Percentiles rank a stretch among this genome's conserved stretches.
Conservation (phyloP, 1,140 invertebrate genomes). For the Tribolium castaneum region DNA sequence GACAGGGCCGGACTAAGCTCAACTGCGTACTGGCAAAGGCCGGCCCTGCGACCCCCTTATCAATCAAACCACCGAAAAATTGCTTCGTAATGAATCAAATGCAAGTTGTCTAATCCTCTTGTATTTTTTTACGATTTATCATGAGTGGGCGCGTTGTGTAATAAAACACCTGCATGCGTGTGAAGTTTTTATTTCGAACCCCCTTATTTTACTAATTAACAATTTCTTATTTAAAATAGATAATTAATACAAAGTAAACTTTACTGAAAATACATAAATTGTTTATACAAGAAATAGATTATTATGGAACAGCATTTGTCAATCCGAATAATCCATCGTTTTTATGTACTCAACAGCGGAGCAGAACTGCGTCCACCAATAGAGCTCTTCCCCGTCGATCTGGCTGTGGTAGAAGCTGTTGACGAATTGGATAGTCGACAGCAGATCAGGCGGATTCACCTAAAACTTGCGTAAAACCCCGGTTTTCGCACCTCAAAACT, state of each 20-base stretch:
- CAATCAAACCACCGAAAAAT: too few relatives aligned
- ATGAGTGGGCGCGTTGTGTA: background rate
- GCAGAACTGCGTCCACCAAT: constrained; percentile 99
- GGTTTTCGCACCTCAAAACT: constrained; percentile 45
- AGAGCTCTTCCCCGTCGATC: constrained; percentile 91
- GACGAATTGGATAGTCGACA: constrained; percentile 98
- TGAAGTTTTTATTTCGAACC: constrained; percentile 36
- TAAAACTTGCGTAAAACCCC: constrained; percentile 59
- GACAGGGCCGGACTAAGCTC: too few relatives aligned
- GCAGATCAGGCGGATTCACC: constrained; percentile 93
- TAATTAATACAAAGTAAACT: constrained; percentile 28
- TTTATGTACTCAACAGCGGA: constrained; percentile 98
- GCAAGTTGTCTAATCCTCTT: too few relatives aligned
- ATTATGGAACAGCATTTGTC: constrained; percentile 50
- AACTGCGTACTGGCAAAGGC: too few relatives aligned
- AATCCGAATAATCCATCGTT: constrained; percentile 87
- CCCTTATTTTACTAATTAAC: constrained; percentile 33
- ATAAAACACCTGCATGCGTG: background rate
- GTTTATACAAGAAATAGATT: constrained; percentile 41
- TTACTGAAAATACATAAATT: constrained; percentile 37
- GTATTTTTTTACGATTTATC: too few relatives aligned
- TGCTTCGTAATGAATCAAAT: too few relatives aligned
- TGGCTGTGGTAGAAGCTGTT: constrained; percentile 89
- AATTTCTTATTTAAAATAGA: constrained; percentile 38
- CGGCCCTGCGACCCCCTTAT: too few relatives aligned